These are phyloP conservation scores for Corythaeola cristata DNA, from an alignment of 2,113 vertebrate genomes.

Conservation along the genomic window DNA sequence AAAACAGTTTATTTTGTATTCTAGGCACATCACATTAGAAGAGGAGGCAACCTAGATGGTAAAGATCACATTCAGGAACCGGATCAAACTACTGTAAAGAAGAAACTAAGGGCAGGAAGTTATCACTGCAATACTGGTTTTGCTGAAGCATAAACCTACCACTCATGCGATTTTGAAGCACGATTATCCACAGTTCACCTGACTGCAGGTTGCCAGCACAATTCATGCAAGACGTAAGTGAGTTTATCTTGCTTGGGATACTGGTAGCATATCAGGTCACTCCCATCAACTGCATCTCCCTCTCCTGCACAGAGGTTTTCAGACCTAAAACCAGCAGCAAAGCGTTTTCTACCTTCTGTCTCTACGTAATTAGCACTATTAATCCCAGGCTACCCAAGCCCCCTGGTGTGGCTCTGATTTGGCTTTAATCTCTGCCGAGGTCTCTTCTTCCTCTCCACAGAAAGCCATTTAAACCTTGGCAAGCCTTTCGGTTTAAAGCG, in stretches of 20 bases:
- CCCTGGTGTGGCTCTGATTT: slow-evolving; percentile 10
- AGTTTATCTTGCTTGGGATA: not conserved
- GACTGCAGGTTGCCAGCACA: not conserved
- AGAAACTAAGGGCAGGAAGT: not conserved
- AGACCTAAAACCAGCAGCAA: slow-evolving; percentile 4
- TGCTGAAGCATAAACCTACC: not conserved
- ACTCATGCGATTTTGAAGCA: not conserved
- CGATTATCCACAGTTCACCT: slow-evolving; percentile 31
- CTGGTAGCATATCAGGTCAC: not conserved
- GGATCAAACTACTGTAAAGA: not conserved
- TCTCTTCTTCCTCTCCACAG: slow-evolving; percentile 12
- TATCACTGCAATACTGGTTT: not conserved
- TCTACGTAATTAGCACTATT: slow-evolving; percentile 51
- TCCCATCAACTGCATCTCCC: not conserved
- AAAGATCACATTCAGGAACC: not conserved
- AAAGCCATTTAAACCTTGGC: slow-evolving; percentile 35
- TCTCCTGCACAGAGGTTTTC: not conserved
- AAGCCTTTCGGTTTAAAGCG: not conserved
- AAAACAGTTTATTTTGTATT: not conserved
- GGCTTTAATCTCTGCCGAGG: slow-evolving; percentile 52
- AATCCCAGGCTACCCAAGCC: slow-evolving; percentile 45
- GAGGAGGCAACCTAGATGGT: not conserved
- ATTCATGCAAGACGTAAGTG: not conserved
- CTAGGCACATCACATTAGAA: not conserved
- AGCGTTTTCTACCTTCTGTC: slow-evolving; percentile 31